Conservation (phyloP, 2,888 invertebrate genomes). For the Temnothorax ravouxi region DNA sequence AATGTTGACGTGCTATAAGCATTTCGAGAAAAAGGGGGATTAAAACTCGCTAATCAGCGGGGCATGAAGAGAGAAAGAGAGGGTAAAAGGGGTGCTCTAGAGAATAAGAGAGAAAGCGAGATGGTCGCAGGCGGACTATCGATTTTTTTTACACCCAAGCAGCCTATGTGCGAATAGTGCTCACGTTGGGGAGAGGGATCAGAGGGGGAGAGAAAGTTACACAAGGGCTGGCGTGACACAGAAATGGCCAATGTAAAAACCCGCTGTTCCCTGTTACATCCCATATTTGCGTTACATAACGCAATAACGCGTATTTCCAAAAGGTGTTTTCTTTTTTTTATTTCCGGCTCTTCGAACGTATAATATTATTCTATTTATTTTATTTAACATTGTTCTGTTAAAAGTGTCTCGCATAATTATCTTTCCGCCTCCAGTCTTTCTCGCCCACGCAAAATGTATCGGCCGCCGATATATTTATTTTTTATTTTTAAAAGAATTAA, state of each 20-base stretch:
- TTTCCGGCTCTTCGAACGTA: not conserved
- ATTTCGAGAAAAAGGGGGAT: slow-evolving; percentile 24
- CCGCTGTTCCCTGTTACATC: slow-evolving; percentile 66
- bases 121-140: slow-evolving; percentile 68
- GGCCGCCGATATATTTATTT: not conserved
- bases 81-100: not conserved
- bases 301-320: slow-evolving; percentile 17
- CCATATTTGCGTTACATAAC: slow-evolving; percentile 73
- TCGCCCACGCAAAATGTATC: not conserved
- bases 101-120: slow-evolving; percentile 51
- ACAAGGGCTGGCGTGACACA: slow-evolving; percentile 72
- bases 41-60: slow-evolving; percentile 14
- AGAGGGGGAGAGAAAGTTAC: slow-evolving; percentile 43
- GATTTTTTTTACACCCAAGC: slow-evolving; percentile 76
- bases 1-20: not conserved
- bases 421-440: not conserved
- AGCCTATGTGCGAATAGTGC: slow-evolving; percentile 58
- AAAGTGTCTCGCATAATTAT: not conserved
- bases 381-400: not conserved
- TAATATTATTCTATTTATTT: not conserved
- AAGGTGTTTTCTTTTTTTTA: not conserved
- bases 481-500: not conserved
- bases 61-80: slow-evolving; percentile 10
- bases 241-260: slow-evolving; percentile 75
- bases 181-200: slow-evolving; percentile 42